Evolutionary conservation across 53 echinoderm and acorn worm species (phyloP).

Genomic region (Hippasteria phrygiana): DNA sequence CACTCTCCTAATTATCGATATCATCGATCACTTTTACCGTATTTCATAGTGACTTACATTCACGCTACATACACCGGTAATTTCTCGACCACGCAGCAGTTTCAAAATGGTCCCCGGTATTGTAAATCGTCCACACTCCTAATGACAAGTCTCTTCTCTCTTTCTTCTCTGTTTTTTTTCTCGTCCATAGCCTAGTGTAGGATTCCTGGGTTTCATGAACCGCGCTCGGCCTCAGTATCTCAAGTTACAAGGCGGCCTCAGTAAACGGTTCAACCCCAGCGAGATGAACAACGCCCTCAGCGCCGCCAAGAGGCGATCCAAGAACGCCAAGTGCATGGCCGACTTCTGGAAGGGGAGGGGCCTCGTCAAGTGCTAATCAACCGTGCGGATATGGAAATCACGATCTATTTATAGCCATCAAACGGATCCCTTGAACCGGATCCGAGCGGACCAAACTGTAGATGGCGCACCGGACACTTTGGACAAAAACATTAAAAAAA

Average conservation of each 20-base stretch:
- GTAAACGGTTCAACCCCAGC: slow-evolving; percentile 10
- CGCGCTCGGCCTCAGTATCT: slow-evolving; percentile 15
- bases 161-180: not conserved
- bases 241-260: slow-evolving; percentile 16
- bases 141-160: not conserved
- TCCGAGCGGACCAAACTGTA: slow-evolving; percentile 28
- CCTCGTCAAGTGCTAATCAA: slow-evolving; percentile 46
- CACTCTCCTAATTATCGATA: too few relatives aligned
- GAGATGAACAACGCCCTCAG: not conserved
- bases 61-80: too few relatives aligned
- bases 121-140: not conserved
- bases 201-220: slow-evolving; percentile 26
- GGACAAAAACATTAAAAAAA: not conserved
- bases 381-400: not conserved
- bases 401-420: slow-evolving; percentile 24
- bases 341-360: slow-evolving; percentile 65
- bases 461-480: slow-evolving; percentile 44
- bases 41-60: too few relatives aligned
- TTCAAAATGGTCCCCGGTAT: too few relatives aligned
- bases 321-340: slow-evolving; percentile 55
- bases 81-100: too few relatives aligned
- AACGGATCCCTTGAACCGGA: slow-evolving; percentile 16
- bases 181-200: not conserved
- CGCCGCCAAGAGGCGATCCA: slow-evolving; percentile 51
- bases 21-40: too few relatives aligned